Evolutionary conservation across 2,888 invertebrate species (phyloP), one percentile per base, ranked within the genome.

Genomic region (Yponomeuta plumbellus): DNA sequence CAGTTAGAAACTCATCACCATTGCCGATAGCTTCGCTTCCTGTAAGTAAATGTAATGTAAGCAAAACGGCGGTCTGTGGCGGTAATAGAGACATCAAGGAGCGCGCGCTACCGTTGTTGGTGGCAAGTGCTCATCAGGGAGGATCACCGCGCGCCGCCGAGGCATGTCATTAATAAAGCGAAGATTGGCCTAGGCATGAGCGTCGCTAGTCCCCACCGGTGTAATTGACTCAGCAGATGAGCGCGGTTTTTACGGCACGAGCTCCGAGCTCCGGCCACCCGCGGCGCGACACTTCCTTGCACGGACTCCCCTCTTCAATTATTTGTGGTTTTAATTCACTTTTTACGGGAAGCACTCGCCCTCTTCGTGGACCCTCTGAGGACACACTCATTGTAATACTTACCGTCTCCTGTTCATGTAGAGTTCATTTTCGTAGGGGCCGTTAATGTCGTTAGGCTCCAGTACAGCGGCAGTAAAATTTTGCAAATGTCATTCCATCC

Each of bases 241-340:
- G 83, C 74, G 85, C 74, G 85, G 87, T 87, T 90, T 88, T 89
- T 88, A 87, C 86, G 85, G 88, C 88, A 89, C 88, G 88, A 90
- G 88, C 75, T 61, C 23, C 77, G 88, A 76, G 88, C 75, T 52
- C n/a, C 77, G 88, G 77, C 90, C 91, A 88, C 89, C 89, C 91
- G 88, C 88, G 75, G 83, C 75, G 78, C 81, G 81, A 84, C 82
- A 83, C 79, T 74, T 75, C 67, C 75, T 74, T 61, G 68, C 58
- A 44, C 66, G 66, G 67, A 67, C 61, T 76, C 73, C 79, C 83
- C 83, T 80, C 78, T 83, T 85, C 84, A 61, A 83, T 88, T 86
- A 88, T 88, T 88, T 86, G 91, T 83, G 89, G 88, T 88, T 90
- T 89, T 88, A 89, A 90, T 91, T 88, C 84, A 77, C 85, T 90